Evolutionary conservation across 2,888 invertebrate genomes (phyloP).

Genomic region (Drosophila subsilvestris): DNA sequence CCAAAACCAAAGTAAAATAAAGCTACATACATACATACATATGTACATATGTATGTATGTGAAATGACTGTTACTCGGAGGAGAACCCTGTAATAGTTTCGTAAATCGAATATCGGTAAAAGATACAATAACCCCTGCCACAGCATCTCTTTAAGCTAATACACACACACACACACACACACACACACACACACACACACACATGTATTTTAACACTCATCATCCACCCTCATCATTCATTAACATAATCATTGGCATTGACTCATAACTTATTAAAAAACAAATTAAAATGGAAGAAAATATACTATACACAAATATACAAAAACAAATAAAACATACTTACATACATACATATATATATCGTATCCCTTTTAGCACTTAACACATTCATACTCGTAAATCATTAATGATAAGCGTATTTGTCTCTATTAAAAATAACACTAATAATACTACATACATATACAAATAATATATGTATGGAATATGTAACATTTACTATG

Average conservation of each 20-base stretch:
- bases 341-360: constrained; percentile 44
- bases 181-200: constrained; percentile 44
- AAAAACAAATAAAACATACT: constrained; percentile 41
- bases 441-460: constrained; percentile 50
- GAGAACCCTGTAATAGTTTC: constrained; percentile 26
- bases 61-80: constrained; percentile 34
- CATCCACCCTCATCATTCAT: constrained; percentile 47
- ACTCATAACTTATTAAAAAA: constrained; percentile 17
- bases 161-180: constrained; percentile 52
- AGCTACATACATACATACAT: constrained; percentile 21
- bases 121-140: constrained; percentile 68
- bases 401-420: constrained; percentile 69
- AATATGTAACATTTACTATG: constrained; percentile 72
- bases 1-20: constrained; percentile 14
- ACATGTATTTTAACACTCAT: background rate
- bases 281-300: constrained; percentile 26
- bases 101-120: constrained; percentile 29
- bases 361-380: constrained; percentile 70
- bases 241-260: constrained; percentile 73
- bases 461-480: constrained; percentile 37
- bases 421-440: constrained; percentile 75
- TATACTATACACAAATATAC: constrained; percentile 46
- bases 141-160: constrained; percentile 66
- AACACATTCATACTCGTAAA: constrained; percentile 46
- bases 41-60: constrained; percentile 15